These are phyloP conservation scores for Andrena haemorrhoa DNA, from an alignment of 2,888 invertebrate genomes.

Conservation along the genomic window DNA sequence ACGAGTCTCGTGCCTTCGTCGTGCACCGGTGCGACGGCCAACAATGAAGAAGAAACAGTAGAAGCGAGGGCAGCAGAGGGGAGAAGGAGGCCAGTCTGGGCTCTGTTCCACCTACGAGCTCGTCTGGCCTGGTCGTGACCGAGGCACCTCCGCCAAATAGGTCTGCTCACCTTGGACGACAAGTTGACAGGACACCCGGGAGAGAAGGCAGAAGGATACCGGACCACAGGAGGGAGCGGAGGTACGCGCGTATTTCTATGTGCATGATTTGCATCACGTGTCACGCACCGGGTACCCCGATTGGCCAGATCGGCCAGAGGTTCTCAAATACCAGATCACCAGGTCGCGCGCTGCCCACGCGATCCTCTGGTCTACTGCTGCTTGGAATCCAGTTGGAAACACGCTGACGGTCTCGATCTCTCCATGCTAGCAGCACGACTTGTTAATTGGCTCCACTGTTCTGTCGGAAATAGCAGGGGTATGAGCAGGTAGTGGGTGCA, in stretches of 20 bases:
- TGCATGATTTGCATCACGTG: conserved; percentile 76
- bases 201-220: conserved; percentile 51
- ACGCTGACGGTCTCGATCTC: too few relatives aligned
- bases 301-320: conserved; percentile 67
- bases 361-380: background rate
- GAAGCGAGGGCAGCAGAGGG: conserved; percentile 28
- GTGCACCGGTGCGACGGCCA: conserved; percentile 34
- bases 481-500: too few relatives aligned
- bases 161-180: conserved; percentile 78
- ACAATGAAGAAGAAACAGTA: conserved; percentile 64
- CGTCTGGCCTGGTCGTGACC: conserved; percentile 57
- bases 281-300: conserved; percentile 64
- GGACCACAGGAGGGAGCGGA: conserved; percentile 58
- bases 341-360: background rate
- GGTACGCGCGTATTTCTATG: conserved; percentile 66
- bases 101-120: conserved; percentile 68
- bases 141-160: conserved; percentile 76
- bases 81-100: conserved; percentile 61
- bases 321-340: conserved; percentile 61
- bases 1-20: conserved; percentile 33
- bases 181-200: conserved; percentile 74
- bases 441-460: too few relatives aligned
- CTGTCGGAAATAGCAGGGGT: too few relatives aligned
- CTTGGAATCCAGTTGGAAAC: too few relatives aligned
- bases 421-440: too few relatives aligned